phyloP scores from a whole-genome alignment of 2,797 vertebrate species.

The Melanotaenia pygmaea region DNA sequence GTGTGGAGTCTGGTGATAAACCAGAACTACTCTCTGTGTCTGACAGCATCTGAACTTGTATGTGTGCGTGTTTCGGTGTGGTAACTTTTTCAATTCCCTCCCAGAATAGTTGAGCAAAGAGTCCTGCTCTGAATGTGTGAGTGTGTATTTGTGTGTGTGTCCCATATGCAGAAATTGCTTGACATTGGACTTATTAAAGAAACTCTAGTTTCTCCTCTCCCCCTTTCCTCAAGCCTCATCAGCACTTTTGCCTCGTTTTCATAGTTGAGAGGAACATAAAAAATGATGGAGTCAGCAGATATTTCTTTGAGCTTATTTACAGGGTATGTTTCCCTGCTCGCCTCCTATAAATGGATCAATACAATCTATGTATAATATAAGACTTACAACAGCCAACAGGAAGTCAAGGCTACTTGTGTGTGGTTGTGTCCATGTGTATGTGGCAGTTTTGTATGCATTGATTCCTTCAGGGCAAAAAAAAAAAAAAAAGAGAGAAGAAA shows the following conservation, averaged over 20 bases:
- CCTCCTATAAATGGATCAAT: conserved; percentile 69
- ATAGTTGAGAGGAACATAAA: conserved; percentile 70
- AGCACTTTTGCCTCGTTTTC: conserved; percentile 72
- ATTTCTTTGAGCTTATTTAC: conserved; percentile 74
- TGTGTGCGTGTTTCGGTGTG: conserved; percentile 28
- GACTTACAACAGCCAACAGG: conserved; percentile 51
- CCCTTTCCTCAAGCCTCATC: conserved; percentile 65
- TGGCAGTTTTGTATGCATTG: conserved; percentile 6
- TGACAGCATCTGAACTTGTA: conserved; percentile 21
- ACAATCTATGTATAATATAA: conserved; percentile 63
- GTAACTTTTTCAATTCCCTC: conserved; percentile 38
- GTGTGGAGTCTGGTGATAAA: conserved; percentile 71
- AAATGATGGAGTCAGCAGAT: conserved; percentile 65
- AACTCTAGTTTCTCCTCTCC: conserved; percentile 49
- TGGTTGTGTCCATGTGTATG: conserved; percentile 4
- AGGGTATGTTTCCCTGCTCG: conserved; percentile 57
- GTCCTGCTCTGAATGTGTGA: conserved; percentile 13
- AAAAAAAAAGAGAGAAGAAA: neutral
- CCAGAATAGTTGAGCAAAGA: conserved; percentile 39
- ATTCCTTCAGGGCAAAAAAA: conserved; percentile 21
- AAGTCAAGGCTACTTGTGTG: conserved; percentile 21
- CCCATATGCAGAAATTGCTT: conserved; percentile 59
- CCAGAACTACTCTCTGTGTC: conserved; percentile 20
- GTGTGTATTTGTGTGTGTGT: conserved; percentile 22
- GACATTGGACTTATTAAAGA: conserved; percentile 71